Evolutionary conservation across 2,113 vertebrate species (phyloP).

Genomic region (Trogon melanurus): DNA sequence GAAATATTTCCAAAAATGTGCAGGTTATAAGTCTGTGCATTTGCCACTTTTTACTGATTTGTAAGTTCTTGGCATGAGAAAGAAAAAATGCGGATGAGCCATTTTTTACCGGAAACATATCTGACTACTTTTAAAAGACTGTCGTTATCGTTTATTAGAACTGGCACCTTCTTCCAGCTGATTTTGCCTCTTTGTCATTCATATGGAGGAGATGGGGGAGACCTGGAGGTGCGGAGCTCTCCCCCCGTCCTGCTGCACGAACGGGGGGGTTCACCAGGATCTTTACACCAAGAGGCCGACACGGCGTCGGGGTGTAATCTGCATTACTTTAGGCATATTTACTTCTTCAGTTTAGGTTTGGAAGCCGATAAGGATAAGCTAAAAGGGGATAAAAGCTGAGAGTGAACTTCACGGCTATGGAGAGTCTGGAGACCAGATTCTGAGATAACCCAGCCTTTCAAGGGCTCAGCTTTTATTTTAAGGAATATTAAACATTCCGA

Average conservation of each 20-base stretch:
- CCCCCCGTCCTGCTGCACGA: accelerated
- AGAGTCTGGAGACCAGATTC: slow-evolving; percentile 5
- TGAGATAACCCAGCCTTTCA: not conserved
- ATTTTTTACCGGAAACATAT: not conserved
- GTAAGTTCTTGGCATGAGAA: not conserved
- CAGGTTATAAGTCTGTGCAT: not conserved
- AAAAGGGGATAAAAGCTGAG: slow-evolving; percentile 17
- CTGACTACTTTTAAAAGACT: not conserved
- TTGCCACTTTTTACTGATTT: not conserved
- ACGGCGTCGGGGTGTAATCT: not conserved
- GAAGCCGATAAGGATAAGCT: not conserved
- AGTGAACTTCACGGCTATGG: slow-evolving; percentile 38
- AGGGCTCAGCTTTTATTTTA: not conserved
- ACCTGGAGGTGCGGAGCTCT: not conserved
- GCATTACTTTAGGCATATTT: not conserved
- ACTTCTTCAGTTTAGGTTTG: not conserved
- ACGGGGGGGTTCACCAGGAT: not conserved
- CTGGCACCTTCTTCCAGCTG: not conserved
- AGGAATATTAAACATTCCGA: not conserved
- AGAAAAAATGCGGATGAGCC: not conserved
- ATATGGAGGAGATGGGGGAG: not conserved
- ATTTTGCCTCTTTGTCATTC: not conserved
- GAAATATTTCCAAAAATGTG: not conserved
- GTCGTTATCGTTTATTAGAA: not conserved
- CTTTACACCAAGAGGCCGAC: not conserved